Evolutionary conservation across 1,140 invertebrate genomes (phyloP), one percentile per base, ranked within the genome.

Genomic region (Cydia fagiglandana): DNA sequence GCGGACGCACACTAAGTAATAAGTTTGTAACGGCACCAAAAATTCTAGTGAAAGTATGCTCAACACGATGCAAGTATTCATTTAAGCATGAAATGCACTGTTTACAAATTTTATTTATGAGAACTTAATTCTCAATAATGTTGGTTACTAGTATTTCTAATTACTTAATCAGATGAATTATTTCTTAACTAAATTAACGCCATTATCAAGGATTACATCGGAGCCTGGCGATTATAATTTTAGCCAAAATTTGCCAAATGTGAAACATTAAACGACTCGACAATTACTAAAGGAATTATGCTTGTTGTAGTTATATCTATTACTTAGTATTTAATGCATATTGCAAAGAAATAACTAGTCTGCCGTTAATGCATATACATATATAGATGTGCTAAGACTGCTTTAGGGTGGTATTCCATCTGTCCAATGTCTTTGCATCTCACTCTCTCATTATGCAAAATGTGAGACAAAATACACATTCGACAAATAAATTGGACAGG

Each of bases 161-260:
- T 68, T 68, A 68, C 15, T 34, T 68, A 30, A 38, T 68, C 12
- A 34, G 30, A 68, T 68, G 24, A 68, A 75, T 75, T 64, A 30
- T 66, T 66, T 75, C 24, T 50, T 28, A 64, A 24, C n/a, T 75
- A 53, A 74, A 45, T 74, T 74, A 24, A 15, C 41, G 47, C 47
- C 47, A 45, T 24, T 15, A 73, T 73, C 66, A 70, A 50, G 17
- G 45, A 28, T 28, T 41, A 53, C 10, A 70, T n/a, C 34, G 30
- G 6, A 70, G 30, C 5, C n/a, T 70, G 66, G 66, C 34, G 66
- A 70, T 80, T 84, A 86, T 89, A 78, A 85, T 88, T 92, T 90
- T 86, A 84, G 88, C 90, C 88, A 91, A 91, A 90, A 88, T 86
- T 89, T 89, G 89, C 90, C 90, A 92, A 92, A 91, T 84, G 75